These are phyloP conservation scores for Drosophila sucinea DNA, from an alignment of 1,140 invertebrate genomes.

Conservation along the genomic window DNA sequence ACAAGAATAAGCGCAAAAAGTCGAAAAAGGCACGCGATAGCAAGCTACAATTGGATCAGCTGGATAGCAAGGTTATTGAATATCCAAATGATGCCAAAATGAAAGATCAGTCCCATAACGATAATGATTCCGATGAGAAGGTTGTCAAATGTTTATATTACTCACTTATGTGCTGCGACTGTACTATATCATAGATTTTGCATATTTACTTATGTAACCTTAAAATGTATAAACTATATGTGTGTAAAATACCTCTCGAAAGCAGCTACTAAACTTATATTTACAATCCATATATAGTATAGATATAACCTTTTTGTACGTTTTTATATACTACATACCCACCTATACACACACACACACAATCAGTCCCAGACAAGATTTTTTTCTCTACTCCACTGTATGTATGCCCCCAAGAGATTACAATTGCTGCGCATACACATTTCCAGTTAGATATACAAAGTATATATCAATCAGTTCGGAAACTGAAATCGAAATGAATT, in stretches of 20 bases:
- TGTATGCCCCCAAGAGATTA: not conserved
- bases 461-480: not conserved
- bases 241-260: conserved; percentile 52
- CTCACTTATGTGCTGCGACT: conserved; percentile 82
- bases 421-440: conserved; percentile 1
- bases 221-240: conserved; percentile 12
- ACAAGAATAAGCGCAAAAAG: conserved; percentile 75
- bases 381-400: not conserved
- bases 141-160: conserved; percentile 81
- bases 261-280: conserved; percentile 31
- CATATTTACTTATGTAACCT: not conserved
- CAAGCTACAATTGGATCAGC: conserved; percentile 55
- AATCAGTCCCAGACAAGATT: not conserved
- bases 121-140: conserved; percentile 75
- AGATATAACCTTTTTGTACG: conserved; percentile 4
- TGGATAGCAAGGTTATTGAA: conserved; percentile 59
- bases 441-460: not conserved
- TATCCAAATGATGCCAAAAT: conserved; percentile 36
- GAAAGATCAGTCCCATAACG: conserved; percentile 35
- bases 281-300: not conserved
- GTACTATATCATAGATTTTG: conserved; percentile 73
- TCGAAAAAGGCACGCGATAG: conserved; percentile 53
- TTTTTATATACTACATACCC: not conserved
- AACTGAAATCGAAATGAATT: conserved; percentile 4
- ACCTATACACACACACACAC: not conserved